Evolutionary conservation across 2,113 vertebrate species (phyloP).

Genomic region (Cyprinodon tularosa): DNA sequence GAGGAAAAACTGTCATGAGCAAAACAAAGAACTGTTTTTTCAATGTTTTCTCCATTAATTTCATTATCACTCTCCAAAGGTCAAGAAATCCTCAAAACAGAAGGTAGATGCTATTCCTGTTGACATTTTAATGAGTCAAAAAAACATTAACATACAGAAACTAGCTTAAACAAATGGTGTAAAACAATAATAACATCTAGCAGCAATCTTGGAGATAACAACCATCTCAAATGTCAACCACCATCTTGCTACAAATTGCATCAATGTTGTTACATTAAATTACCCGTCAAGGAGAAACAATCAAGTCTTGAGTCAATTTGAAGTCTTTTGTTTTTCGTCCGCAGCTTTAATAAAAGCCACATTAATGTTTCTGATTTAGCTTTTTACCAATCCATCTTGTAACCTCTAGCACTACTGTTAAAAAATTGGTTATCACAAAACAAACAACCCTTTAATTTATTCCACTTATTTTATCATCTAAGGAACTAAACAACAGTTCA

Average conservation of each 20-base stretch:
- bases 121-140: conserved; percentile 2
- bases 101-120: not conserved
- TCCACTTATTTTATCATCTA: no score
- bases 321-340: not conserved
- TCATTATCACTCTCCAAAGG: not conserved
- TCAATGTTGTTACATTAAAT: not conserved
- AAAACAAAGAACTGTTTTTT: not conserved
- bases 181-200: conserved; percentile 6
- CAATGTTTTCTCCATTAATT: not conserved
- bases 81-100: not conserved
- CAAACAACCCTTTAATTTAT: not conserved
- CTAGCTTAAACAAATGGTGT: not conserved
- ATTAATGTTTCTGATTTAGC: not conserved
- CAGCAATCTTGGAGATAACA: not conserved
- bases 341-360: not conserved
- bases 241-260: not conserved
- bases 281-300: conserved; percentile 1
- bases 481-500: not conserved
- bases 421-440: not conserved
- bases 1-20: not conserved
- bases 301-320: not conserved
- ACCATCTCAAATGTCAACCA: conserved; percentile 2
- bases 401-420: not conserved
- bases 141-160: not conserved
- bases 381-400: not conserved